phyloP scores from a whole-genome alignment of 2,113 vertebrate species.

The Pelecanus crispus region DNA sequence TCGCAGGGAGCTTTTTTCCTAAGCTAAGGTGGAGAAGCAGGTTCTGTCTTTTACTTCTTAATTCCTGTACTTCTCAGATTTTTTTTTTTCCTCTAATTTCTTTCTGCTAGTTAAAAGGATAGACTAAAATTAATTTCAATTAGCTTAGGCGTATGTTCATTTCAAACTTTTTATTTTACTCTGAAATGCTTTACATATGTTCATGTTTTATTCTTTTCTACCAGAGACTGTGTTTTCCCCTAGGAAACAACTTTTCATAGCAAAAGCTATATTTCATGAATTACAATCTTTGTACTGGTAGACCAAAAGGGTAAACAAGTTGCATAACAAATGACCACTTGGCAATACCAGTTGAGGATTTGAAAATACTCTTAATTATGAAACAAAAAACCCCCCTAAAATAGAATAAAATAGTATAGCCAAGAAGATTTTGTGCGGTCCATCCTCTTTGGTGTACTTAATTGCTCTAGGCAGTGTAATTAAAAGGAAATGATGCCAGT shows the following conservation, averaged over 20 bases:
- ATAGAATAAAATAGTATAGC: slow-evolving; percentile 30
- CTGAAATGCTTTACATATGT: slow-evolving; percentile 8
- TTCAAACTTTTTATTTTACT: not conserved
- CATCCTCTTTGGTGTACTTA: slow-evolving; percentile 1
- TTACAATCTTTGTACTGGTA: slow-evolving; percentile 30
- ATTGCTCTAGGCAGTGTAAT: slow-evolving; percentile 32
- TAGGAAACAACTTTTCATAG: slow-evolving; percentile 18
- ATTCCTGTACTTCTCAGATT: not conserved
- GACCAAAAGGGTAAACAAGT: slow-evolving; percentile 42
- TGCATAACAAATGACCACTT: slow-evolving; percentile 50
- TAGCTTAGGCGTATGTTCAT: not conserved
- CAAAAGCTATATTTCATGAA: slow-evolving; percentile 1
- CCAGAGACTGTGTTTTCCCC: not conserved
- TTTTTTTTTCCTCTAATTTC: not conserved
- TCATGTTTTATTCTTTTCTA: not conserved
- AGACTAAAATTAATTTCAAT: not conserved
- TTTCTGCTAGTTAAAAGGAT: not conserved
- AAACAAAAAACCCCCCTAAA: not conserved
- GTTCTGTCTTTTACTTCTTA: not conserved
- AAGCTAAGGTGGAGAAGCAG: not conserved
- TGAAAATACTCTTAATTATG: slow-evolving; percentile 54
- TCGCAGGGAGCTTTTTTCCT: not conserved
- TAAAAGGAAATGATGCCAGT: slow-evolving; percentile 38
- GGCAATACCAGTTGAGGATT: slow-evolving; percentile 21
- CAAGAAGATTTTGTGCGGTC: slow-evolving; percentile 17